Evolutionary conservation across 2,888 invertebrate genomes (phyloP), one percentile per base, ranked within the genome.

Genomic region (Tubiluchus corallicola): DNA sequence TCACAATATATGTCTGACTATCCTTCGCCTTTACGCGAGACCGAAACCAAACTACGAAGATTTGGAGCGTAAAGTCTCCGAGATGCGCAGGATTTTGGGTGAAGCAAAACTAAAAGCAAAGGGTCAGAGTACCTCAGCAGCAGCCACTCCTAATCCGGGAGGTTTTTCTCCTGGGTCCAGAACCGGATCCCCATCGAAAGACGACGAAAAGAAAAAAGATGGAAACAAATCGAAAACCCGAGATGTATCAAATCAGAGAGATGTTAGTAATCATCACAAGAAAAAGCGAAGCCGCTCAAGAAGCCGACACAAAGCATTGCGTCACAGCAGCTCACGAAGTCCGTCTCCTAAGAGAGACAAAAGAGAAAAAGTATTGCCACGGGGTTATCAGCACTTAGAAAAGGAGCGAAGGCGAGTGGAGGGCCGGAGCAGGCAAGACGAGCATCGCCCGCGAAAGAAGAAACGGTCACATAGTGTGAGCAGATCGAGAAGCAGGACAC

Each of bases 21-120:
- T 94, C 49, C 68, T 92, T 47, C 74, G 78, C 51, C 69, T 94
- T 1, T 96, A 94, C 61, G 76, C 74, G 46, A 71, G 90, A 44
- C 67, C 76, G 2, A 85, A 85, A 71, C 73, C 76, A 4, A 75
- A 77, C 57, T 72, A 74, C 2, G 82, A 82, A 50, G 70, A 72
- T 38, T 62, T 83, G 43, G 82, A 83, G 54, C 74, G 74, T 40
- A 72, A 74, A 42, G 78, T 83, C 0, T 79, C 80, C 44, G 76
- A 78, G 54, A 64, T 81, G 2, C 73, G 76, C 49, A 75, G 29
- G 29, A 29, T 29, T 29, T n/a, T 29, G 29, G n/a, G n/a, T n/a
- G n/a, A n/a, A n/a, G n/a, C n/a, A n/a, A n/a, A n/a, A n/a, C n/a
- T n/a, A n/a, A n/a, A n/a, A n/a, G n/a, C n/a, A n/a, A n/a, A n/a